Percentiles rank a stretch among this genome's conserved stretches.
These are phyloP conservation scores for Eira barbara DNA, from an alignment of 2,113 vertebrate species.

Conservation along the genomic window DNA sequence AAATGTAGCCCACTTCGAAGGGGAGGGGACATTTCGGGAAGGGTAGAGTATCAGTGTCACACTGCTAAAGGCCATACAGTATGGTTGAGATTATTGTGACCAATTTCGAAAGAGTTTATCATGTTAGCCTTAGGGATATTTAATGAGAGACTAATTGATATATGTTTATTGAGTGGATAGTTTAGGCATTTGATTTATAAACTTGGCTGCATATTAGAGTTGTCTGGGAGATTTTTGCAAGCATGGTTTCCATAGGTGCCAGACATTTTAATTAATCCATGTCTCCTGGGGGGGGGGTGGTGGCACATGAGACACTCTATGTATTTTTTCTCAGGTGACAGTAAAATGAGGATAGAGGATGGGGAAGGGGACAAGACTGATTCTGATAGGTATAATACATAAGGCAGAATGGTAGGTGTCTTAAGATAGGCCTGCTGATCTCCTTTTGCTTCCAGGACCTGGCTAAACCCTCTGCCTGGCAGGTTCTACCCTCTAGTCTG, in stretches of 20 bases:
- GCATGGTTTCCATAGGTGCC: neutral
- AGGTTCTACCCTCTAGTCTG: neutral
- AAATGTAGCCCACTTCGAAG: neutral
- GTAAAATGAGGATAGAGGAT: neutral
- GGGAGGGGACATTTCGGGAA: neutral
- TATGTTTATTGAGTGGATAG: neutral
- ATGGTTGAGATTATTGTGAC: neutral
- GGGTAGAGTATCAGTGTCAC: neutral
- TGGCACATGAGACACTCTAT: neutral
- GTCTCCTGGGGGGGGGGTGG: neutral
- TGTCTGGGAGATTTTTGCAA: slow-evolving; percentile 25
- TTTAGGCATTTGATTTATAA: neutral
- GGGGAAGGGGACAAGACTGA: neutral
- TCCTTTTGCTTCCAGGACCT: neutral
- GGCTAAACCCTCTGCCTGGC: neutral
- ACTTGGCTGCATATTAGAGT: neutral
- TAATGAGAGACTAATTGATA: neutral
- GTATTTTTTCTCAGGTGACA: slow-evolving; percentile 2
- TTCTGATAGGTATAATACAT: neutral
- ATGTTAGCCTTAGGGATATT: slow-evolving; percentile 1
- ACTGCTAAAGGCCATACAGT: neutral
- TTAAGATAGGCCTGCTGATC: neutral
- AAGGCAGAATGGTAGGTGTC: neutral
- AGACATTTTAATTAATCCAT: neutral
- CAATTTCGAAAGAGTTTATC: neutral